Conservation (phyloP, 2,888 invertebrate genomes). For the Hemistola chrysoprasaria region DNA sequence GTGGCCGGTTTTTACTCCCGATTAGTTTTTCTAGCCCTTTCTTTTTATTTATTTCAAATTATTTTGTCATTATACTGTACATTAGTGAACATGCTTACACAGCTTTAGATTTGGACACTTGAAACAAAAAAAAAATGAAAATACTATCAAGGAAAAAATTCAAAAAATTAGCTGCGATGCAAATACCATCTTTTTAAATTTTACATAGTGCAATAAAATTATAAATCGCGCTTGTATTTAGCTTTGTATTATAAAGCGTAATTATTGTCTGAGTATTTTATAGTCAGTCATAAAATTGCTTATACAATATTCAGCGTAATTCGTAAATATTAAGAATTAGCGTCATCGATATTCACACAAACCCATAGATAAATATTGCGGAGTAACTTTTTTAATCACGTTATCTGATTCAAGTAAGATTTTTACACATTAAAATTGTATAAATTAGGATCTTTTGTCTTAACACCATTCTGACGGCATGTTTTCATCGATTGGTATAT, state of each 20-base stretch:
- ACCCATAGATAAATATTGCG: background rate
- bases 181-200: conserved; percentile 25
- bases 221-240: conserved; percentile 10
- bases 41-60: conserved; percentile 35
- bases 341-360: background rate
- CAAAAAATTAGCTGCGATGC: conserved; percentile 25
- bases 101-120: conserved; percentile 51
- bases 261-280: too few species aligned
- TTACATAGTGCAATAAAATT: conserved; percentile 16
- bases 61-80: conserved; percentile 37
- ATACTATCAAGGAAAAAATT: too few species aligned
- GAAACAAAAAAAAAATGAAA: conserved; percentile 2
- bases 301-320: conserved; percentile 8
- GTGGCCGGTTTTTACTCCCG: conserved; percentile 60
- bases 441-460: conserved; percentile 23
- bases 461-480: conserved; percentile 48
- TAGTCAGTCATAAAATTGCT: conserved; percentile 3
- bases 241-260: conserved; percentile 7
- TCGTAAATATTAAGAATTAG: background rate
- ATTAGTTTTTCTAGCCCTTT: conserved; percentile 50
- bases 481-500: conserved; percentile 51
- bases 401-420: background rate
- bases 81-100: conserved; percentile 57
- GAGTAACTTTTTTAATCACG: conserved; percentile 5
- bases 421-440: conserved; percentile 31